Conservation (phyloP, 2,888 invertebrate genomes). For the Spilosoma lubricipeda region DNA sequence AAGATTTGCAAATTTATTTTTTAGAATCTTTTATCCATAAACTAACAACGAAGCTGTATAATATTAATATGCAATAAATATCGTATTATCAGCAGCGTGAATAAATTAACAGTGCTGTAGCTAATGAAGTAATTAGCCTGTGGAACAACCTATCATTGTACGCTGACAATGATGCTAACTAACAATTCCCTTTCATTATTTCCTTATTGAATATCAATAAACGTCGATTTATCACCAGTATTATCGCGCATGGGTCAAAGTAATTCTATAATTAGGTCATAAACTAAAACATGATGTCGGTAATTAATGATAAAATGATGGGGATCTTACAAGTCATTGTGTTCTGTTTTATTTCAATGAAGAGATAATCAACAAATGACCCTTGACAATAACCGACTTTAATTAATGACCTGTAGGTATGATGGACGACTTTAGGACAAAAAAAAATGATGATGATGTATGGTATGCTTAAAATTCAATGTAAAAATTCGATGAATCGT, state of each 20-base stretch:
- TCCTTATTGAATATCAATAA: slow-evolving; percentile 31
- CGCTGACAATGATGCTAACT: slow-evolving; percentile 28
- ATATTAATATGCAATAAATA: slow-evolving; percentile 14
- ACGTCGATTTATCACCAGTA: slow-evolving; percentile 27
- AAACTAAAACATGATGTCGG: background rate
- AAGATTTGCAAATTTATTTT: background rate
- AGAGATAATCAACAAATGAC: slow-evolving; percentile 16
- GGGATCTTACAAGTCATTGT: background rate
- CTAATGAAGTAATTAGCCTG: slow-evolving; percentile 52
- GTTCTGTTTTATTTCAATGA: slow-evolving; percentile 10
- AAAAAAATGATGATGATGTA: slow-evolving; percentile 23
- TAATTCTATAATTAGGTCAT: slow-evolving; percentile 28
- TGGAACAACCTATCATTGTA: slow-evolving; percentile 43
- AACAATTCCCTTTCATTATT: slow-evolving; percentile 41
- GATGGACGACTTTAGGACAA: slow-evolving; percentile 26
- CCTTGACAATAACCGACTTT: slow-evolving; percentile 19
- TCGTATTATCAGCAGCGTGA: slow-evolving; percentile 20
- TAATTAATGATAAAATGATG: background rate
- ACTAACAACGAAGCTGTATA: background rate
- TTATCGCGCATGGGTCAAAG: slow-evolving; percentile 33
- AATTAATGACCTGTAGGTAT: slow-evolving; percentile 21
- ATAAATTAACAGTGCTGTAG: slow-evolving; percentile 40
- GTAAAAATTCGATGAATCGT: slow-evolving; percentile 18
- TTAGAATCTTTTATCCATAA: background rate
- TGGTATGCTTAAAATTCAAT: slow-evolving; percentile 24